Evolutionary conservation across 2,113 vertebrate genomes (phyloP).

Genomic region (Festucalex cinctus): DNA sequence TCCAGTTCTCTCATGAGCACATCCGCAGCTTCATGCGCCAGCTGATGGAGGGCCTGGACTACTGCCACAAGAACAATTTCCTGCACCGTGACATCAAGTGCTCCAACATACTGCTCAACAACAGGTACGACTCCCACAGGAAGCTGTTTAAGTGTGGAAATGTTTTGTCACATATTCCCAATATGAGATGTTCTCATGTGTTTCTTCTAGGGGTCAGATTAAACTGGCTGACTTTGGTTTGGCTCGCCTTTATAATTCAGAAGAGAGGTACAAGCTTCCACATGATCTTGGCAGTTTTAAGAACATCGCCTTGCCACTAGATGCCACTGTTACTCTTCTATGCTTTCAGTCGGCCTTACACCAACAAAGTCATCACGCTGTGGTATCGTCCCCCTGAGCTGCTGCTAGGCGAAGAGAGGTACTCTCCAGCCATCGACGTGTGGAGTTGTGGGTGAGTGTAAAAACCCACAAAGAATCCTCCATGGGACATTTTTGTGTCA

Average conservation of each 20-base stretch:
- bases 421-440: slow-evolving; percentile 96
- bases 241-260: slow-evolving; percentile 95
- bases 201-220: slow-evolving; percentile 85
- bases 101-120: slow-evolving; percentile 97
- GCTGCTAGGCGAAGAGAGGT: slow-evolving; percentile 93
- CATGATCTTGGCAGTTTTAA: not conserved
- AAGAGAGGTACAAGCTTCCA: slow-evolving; percentile 84
- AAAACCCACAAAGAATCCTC: not conserved
- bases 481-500: not conserved
- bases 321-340: slow-evolving; percentile 37
- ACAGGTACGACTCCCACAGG: slow-evolving; percentile 77
- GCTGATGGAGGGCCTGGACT: slow-evolving; percentile 97
- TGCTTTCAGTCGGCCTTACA: slow-evolving; percentile 89
- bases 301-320: slow-evolving; percentile 31
- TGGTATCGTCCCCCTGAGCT: slow-evolving; percentile 98
- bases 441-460: slow-evolving; percentile 96
- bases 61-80: slow-evolving; percentile 99
- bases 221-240: slow-evolving; percentile 96
- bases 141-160: not conserved
- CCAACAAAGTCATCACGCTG: slow-evolving; percentile 98
- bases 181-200: not conserved
- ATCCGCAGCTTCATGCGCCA: slow-evolving; percentile 98
- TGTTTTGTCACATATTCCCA: not conserved
- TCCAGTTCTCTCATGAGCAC: slow-evolving; percentile 97
- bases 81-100: slow-evolving; percentile 97